Percentiles rank a stretch among this genome's conserved stretches.
Conservation (phyloP, 1,140 invertebrate species). For the Lasaia peninsularis region DNA sequence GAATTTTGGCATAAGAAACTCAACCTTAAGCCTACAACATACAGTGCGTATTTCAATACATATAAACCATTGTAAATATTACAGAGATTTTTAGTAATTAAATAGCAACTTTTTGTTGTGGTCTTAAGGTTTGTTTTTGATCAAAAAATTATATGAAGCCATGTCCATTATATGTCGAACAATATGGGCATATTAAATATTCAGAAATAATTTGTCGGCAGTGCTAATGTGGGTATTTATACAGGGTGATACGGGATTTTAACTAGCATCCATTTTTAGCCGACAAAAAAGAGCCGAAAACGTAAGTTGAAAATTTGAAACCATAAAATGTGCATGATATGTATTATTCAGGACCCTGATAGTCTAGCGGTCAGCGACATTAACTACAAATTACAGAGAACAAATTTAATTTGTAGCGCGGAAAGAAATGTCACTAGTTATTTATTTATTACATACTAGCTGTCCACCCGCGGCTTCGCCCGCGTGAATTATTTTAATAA, state of each 20-base stretch:
- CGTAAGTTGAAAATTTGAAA: not conserved
- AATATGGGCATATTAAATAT: slow-evolving; percentile 40
- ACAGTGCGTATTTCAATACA: not conserved
- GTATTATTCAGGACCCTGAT: too few relatives aligned
- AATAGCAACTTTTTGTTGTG: slow-evolving; percentile 12
- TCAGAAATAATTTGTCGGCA: slow-evolving; percentile 39
- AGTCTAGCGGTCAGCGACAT: too few relatives aligned
- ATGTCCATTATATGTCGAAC: slow-evolving; percentile 29
- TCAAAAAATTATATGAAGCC: not conserved
- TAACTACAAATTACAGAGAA: too few relatives aligned
- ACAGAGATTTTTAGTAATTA: not conserved
- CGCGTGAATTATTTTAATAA: too few relatives aligned
- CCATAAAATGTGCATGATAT: too few relatives aligned
- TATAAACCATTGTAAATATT: not conserved
- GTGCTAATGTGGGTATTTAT: slow-evolving; percentile 33
- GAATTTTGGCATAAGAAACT: not conserved
- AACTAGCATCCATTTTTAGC: slow-evolving; percentile 24
- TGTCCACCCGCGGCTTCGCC: too few relatives aligned
- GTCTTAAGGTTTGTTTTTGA: slow-evolving; percentile 18
- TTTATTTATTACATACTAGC: too few relatives aligned
- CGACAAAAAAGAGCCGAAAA: not conserved
- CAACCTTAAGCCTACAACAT: not conserved
- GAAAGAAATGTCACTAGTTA: too few relatives aligned
- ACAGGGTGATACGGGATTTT: slow-evolving; percentile 29
- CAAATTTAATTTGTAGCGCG: too few relatives aligned